Percentiles rank a stretch among this genome's conserved stretches.
phyloP scores from a whole-genome alignment of 2,113 vertebrate species.

The Motacilla tschutschensis region DNA sequence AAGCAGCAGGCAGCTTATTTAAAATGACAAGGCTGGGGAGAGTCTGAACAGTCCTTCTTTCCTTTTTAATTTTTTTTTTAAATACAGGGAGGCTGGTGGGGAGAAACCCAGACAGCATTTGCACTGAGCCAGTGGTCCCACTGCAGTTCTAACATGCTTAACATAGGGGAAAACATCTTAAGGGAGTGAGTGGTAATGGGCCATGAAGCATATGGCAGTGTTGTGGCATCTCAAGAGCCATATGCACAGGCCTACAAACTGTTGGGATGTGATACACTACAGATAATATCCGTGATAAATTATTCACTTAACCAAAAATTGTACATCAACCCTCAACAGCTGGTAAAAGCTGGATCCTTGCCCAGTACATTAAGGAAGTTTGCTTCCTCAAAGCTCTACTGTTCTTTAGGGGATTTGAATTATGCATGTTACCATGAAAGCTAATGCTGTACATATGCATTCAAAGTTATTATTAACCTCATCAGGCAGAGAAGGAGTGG shows the following conservation, averaged over 20 bases:
- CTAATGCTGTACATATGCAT: slow-evolving; percentile 73
- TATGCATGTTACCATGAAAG: slow-evolving; percentile 74
- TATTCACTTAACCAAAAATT: slow-evolving; percentile 78
- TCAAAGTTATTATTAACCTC: slow-evolving; percentile 78
- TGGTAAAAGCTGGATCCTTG: slow-evolving; percentile 69
- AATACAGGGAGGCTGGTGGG: not conserved
- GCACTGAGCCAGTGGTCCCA: not conserved
- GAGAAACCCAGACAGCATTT: not conserved
- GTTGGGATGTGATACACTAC: slow-evolving; percentile 64
- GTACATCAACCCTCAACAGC: slow-evolving; percentile 70
- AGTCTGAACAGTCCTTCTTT: not conserved
- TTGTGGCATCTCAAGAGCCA: slow-evolving; percentile 70
- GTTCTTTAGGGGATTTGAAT: slow-evolving; percentile 74
- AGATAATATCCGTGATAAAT: slow-evolving; percentile 73
- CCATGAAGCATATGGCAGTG: slow-evolving; percentile 72
- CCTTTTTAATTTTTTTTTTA: not conserved
- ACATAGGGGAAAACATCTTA: slow-evolving; percentile 46
- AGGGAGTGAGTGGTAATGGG: slow-evolving; percentile 65
- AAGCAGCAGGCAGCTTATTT: not conserved
- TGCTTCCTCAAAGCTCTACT: slow-evolving; percentile 73
- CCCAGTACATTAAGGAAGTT: slow-evolving; percentile 73
- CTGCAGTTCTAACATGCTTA: slow-evolving; percentile 17
- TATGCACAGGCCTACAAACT: slow-evolving; percentile 66
- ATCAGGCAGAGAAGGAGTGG: slow-evolving; percentile 60
- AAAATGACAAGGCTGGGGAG: not conserved